Evolutionary conservation across 2,797 vertebrate genomes (phyloP), one percentile per base, ranked within the genome.

Genomic region (Ctenopoma kingsleyae): DNA sequence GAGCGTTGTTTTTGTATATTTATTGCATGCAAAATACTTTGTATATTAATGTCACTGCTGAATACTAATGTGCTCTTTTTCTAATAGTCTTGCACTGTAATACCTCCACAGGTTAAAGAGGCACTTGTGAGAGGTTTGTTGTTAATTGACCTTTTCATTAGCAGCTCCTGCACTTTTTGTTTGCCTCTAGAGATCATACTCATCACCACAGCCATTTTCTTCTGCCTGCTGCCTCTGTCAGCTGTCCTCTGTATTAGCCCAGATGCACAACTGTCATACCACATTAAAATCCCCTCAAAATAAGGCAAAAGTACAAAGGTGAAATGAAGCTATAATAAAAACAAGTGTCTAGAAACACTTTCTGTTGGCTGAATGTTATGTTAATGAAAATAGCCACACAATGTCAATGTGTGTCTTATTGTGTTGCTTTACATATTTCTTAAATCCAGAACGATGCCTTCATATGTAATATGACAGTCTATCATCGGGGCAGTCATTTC

Each of bases 81-180:
- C 94, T 96, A 94, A 94, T 83, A 82, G 90, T 92, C 88, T 70
- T 91, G 88, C 93, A 82, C 93, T 92, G 73, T 92, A 87, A 91
- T 86, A 77, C 94, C 91, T 95, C 91, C 93, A 82, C 96, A 96
- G 96, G 95, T 95, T 96, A 94, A 96, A 94, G 95, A 91, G 86
- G 89, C 87, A 76, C 93, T 90, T 71, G 87, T 91, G 84, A 92
- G 93, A 96, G 96, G 96, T 97, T 96, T 94, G 96, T 97, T 94
- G 89, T 66, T 69, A 64, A 59, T 69, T 79, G 50, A 86, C 74
- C 49, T 75, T 82, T 87, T 76, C 81, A 59, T 79, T 53, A 36
- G 48, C 35, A 86, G 88, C 90, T 84, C 84, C 83, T 81, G 78
- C 83, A 80, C 87, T 88, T 87, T 67, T 51, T 47, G 40, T 83